phyloP scores from a whole-genome alignment of 1,140 invertebrate species.

The Oscheius sp. region DNA sequence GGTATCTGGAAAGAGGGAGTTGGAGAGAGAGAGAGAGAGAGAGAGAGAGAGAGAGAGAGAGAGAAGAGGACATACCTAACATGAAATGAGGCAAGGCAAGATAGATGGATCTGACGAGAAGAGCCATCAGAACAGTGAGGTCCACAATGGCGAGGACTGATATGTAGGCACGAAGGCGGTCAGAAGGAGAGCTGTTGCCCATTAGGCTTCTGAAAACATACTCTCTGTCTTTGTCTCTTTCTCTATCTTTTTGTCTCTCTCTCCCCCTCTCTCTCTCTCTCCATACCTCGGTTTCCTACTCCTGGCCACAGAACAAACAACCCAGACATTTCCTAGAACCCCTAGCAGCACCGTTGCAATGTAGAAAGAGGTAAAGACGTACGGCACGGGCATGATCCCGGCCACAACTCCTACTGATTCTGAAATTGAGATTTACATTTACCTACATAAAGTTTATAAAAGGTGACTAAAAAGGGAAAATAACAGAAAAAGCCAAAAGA shows the following conservation, averaged over 20 bases:
- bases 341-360: conserved; percentile 28
- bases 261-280: not conserved
- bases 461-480: no score
- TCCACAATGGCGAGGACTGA: conserved; percentile 55
- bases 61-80: conserved; percentile 37
- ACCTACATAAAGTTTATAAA: no score
- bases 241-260: not conserved
- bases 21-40: no score
- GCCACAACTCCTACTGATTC: no score
- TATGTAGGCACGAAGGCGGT: conserved; percentile 51
- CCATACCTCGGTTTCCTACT: conserved; percentile 30
- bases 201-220: conserved; percentile 19
- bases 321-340: conserved; percentile 39
- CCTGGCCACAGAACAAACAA: conserved; percentile 38
- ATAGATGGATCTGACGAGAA: conserved; percentile 47
- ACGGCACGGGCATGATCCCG: conserved; percentile 14
- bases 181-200: conserved; percentile 23
- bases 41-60: not conserved
- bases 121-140: conserved; percentile 50
- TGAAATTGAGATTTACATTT: no score
- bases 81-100: conserved; percentile 48
- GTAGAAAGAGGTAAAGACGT: conserved; percentile 11
- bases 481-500: no score
- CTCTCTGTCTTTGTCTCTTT: no score
- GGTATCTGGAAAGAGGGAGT: conserved; percentile 44